phyloP scores from a whole-genome alignment of 2,113 vertebrate species.

The Melanerpes aurifrons region DNA sequence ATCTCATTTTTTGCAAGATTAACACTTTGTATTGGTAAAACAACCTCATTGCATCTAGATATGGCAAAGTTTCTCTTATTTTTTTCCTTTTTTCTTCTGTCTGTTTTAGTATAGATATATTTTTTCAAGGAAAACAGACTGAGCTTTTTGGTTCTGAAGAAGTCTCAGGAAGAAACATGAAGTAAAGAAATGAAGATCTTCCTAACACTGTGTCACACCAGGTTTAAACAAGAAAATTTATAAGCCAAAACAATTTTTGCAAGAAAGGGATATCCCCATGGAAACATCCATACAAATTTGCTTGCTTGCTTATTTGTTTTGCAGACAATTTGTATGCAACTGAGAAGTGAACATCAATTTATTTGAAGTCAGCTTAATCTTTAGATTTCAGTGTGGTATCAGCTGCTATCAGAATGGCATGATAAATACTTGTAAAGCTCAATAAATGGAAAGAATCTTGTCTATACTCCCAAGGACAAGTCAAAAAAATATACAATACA shows the following conservation, averaged over 20 bases:
- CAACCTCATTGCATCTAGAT: not conserved
- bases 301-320: not conserved
- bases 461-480: not conserved
- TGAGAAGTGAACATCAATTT: not conserved
- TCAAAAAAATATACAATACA: not conserved
- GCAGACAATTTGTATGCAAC: not conserved
- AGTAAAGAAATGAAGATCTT: not conserved
- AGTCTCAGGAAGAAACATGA: not conserved
- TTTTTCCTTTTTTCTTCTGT: not conserved
- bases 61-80: not conserved
- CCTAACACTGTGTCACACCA: not conserved
- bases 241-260: not conserved
- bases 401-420: not conserved
- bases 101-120: not conserved
- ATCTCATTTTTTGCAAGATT: not conserved
- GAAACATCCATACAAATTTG: not conserved
- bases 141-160: not conserved
- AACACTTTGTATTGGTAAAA: not conserved
- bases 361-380: not conserved
- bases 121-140: not conserved
- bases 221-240: not conserved
- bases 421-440: not conserved
- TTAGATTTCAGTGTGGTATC: not conserved
- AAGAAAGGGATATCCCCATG: not conserved
- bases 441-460: not conserved